Evolutionary conservation across 1,140 invertebrate genomes (phyloP).

Genomic region (Episyrphus balteatus): DNA sequence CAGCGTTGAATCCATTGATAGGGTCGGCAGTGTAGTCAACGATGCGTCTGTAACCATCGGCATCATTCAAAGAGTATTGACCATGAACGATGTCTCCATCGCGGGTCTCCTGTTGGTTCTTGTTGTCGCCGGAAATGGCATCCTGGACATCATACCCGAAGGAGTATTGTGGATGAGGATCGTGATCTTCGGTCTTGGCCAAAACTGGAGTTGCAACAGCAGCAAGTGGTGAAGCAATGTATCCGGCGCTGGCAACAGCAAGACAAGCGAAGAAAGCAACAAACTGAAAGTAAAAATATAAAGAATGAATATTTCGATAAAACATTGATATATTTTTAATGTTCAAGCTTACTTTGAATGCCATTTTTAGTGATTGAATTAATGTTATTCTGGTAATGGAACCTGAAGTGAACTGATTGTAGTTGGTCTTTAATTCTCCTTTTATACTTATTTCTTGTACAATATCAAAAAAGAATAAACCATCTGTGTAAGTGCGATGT

Average conservation of each 20-base stretch:
- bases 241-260: slow-evolving; percentile 28
- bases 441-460: no score
- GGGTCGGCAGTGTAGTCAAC: slow-evolving; percentile 1
- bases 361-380: slow-evolving; percentile 15
- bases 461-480: no score
- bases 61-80: slow-evolving; percentile 34
- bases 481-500: no score
- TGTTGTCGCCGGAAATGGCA: slow-evolving; percentile 39
- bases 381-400: not conserved
- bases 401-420: no score
- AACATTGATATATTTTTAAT: no score
- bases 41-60: slow-evolving; percentile 35
- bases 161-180: slow-evolving; percentile 53
- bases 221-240: slow-evolving; percentile 26
- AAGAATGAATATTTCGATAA: no score
- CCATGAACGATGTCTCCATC: slow-evolving; percentile 38
- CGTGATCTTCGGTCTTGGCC: slow-evolving; percentile 42
- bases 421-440: no score
- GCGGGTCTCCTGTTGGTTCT: slow-evolving; percentile 34
- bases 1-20: not conserved
- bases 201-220: slow-evolving; percentile 30
- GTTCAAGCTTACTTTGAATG: slow-evolving; percentile 27
- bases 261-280: slow-evolving; percentile 30
- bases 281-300: slow-evolving; percentile 18
- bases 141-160: slow-evolving; percentile 58